Percentiles rank a stretch among this genome's conserved stretches.
Evolutionary conservation across 2,113 vertebrate genomes (phyloP).

Genomic region (Erinaceus europaeus): DNA sequence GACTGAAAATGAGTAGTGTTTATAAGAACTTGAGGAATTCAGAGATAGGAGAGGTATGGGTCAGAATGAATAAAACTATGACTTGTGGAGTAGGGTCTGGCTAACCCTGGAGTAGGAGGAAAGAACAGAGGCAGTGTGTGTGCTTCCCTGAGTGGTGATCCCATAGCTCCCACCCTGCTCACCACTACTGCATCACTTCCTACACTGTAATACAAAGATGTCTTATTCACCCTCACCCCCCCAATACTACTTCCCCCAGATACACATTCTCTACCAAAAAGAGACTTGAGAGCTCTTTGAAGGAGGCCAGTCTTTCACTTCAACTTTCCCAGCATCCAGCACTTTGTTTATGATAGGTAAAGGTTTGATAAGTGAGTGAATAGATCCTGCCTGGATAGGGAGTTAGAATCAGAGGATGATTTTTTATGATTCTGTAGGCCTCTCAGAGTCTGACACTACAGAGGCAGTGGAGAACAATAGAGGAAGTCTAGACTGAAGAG

Average conservation of each 20-base stretch:
- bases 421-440: conserved; percentile 6
- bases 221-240: conserved; percentile 53
- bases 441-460: neutral
- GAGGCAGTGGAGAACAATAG: neutral
- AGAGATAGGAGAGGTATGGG: conserved; percentile 69
- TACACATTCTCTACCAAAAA: conserved; percentile 1
- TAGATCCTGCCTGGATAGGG: neutral
- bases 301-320: conserved; percentile 37
- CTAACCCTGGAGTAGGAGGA: conserved; percentile 56
- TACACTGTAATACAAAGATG: conserved; percentile 62
- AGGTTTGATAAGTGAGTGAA: conserved; percentile 37
- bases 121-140: conserved; percentile 69
- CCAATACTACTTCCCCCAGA: neutral
- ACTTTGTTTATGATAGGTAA: conserved; percentile 25
- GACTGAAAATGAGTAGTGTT: conserved; percentile 65
- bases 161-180: conserved; percentile 1
- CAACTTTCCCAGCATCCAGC: conserved; percentile 12
- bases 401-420: neutral
- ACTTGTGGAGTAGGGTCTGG: conserved; percentile 39
- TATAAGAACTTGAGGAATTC: conserved; percentile 73
- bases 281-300: conserved; percentile 5
- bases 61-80: conserved; percentile 58
- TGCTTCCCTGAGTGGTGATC: neutral
- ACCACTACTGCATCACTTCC: conserved; percentile 54
- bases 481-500: neutral